These are phyloP conservation scores for Oscheius myriophilus DNA, from an alignment of 2,888 invertebrate genomes.

Conservation along the genomic window DNA sequence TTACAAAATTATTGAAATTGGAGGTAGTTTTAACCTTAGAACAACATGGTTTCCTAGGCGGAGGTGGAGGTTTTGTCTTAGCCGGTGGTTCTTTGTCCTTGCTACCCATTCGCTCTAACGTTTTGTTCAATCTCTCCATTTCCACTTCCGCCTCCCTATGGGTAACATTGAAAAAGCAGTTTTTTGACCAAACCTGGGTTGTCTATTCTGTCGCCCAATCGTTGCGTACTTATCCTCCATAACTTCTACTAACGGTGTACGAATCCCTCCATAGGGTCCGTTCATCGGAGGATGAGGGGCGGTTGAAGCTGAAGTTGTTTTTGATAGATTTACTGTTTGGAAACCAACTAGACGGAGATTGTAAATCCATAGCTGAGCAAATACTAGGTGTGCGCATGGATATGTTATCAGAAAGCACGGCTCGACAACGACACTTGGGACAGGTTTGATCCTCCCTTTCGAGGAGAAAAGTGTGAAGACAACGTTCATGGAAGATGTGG, in stretches of 20 bases:
- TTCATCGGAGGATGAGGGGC: slow-evolving; percentile 1
- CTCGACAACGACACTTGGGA: slow-evolving; percentile 66
- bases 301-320: slow-evolving; percentile 8
- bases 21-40: slow-evolving; percentile 33
- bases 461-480: slow-evolving; percentile 62
- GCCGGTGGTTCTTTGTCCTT: slow-evolving; percentile 5
- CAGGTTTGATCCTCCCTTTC: slow-evolving; percentile 63
- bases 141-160: slow-evolving; percentile 42
- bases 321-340: too few species aligned
- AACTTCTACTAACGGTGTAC: slow-evolving; percentile 46
- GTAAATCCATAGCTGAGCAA: slow-evolving; percentile 53
- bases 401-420: slow-evolving; percentile 63
- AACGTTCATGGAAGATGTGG: slow-evolving; percentile 70
- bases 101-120: slow-evolving; percentile 38
- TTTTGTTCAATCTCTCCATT: slow-evolving; percentile 47
- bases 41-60: slow-evolving; percentile 56
- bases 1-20: too few species aligned
- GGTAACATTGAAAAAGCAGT: too few species aligned
- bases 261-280: slow-evolving; percentile 50
- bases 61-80: slow-evolving; percentile 47
- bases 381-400: slow-evolving; percentile 56
- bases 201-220: slow-evolving; percentile 8
- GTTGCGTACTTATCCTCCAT: slow-evolving; percentile 18
- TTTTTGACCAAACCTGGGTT: neutral
- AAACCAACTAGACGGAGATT: slow-evolving; percentile 48